Conservation (phyloP, 2,888 invertebrate species). For the Agrotis puta region DNA sequence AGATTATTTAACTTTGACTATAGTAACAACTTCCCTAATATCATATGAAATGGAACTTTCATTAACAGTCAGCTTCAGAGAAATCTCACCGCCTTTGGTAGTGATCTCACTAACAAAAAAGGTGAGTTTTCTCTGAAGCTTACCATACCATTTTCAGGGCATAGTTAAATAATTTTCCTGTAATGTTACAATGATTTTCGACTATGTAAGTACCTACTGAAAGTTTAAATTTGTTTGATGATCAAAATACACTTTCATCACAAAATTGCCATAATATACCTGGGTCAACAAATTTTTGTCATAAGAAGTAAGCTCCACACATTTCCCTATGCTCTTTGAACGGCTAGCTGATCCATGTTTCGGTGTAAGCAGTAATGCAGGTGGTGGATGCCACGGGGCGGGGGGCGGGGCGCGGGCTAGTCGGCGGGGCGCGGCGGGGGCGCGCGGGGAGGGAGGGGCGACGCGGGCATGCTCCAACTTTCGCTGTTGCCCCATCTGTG, state of each 20-base stretch:
- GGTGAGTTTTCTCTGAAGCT: too few species aligned
- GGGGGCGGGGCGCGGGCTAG: constrained; percentile 70
- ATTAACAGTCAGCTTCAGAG: too few species aligned
- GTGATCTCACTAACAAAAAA: too few species aligned
- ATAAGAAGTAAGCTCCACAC: not conserved
- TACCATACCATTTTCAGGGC: not conserved
- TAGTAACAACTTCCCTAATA: not conserved
- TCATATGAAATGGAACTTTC: too few species aligned
- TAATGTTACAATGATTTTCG: not conserved
- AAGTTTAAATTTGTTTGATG: too few species aligned
- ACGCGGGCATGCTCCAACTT: constrained; percentile 89
- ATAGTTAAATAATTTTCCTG: constrained; percentile 16
- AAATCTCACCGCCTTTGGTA: too few species aligned
- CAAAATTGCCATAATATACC: not conserved
- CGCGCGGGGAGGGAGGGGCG: constrained; percentile 88
- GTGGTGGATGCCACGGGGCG: constrained; percentile 38
- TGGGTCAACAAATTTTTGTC: not conserved
- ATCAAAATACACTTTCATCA: too few species aligned
- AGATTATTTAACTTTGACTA: constrained; percentile 4
- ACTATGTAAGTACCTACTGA: not conserved
- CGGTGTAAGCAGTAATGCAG: constrained; percentile 30
- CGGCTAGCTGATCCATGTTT: constrained; percentile 27
- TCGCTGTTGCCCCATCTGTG: constrained; percentile 85
- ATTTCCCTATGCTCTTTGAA: not conserved
- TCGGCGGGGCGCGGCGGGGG: constrained; percentile 86